Base-by-base conservation (phyloP, 2,888 invertebrate genomes). In the Tenthredo livida region DNA sequence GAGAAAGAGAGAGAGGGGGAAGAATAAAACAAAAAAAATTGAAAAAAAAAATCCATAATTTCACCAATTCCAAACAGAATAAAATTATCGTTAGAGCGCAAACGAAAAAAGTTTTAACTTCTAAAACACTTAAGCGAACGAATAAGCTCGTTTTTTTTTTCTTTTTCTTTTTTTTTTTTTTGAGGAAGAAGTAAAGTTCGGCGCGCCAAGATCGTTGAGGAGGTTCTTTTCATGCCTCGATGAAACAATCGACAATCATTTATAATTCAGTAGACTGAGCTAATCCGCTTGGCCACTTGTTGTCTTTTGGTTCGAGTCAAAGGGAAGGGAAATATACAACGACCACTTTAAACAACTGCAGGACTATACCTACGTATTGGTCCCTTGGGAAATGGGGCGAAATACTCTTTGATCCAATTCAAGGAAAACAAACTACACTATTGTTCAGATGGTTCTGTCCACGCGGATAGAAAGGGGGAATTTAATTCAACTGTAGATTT, bases 41-140 rank as follows among this genome's bases (percentile, higher is more conserved):
- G 15, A 73, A 73, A 21, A 43, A 40, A 6, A 37, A 43, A 12
- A 73, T 73, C 43, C 73, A 43, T 73, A 73, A 73, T 73, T 73
- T 73, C 25, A 10, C 43, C 40, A 25, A 73, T 40, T 73, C 25
- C 43, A 73, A 73, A 73, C 40, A 73, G 40, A 73, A 73, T 43
- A 25, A 73, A 73, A 73, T 73, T 40, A 73, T 43, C 40, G 73
- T 43, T 40, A 15, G 67, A 67, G 67, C 21, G 72, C 25, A 73
- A 73, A 73, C 17, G 54, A 25, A 40, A 54, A 33, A 77, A 77
- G 77, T 54, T 77, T 77, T n/a, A 77, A 50, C 77, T 54, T 54
- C n/a, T 25, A 33, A 77, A 77, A 77, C 43, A 73, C 73, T 73
- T 43, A 15, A 29, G 21, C 61, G 25, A 61, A 61, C 25, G 61